These are phyloP conservation scores for Oxystoma pomonae DNA, from an alignment of 2,888 invertebrate genomes.

Conservation along the genomic window DNA sequence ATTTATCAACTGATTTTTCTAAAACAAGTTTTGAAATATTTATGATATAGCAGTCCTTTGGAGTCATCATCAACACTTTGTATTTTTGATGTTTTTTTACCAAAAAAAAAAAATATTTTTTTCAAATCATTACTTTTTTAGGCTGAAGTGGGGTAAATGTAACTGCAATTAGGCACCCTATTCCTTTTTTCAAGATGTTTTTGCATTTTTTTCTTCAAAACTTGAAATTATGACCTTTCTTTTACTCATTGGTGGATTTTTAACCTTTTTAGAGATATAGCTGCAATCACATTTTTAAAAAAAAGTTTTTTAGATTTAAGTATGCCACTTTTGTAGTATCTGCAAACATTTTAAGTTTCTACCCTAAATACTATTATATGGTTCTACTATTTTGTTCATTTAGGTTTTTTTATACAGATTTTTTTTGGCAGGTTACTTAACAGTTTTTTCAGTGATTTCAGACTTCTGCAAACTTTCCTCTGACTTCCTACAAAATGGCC, in stretches of 20 bases:
- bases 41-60: too few relatives aligned
- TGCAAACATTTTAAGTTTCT: neutral
- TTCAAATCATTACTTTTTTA: too few relatives aligned
- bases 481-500: slow-evolving; percentile 64
- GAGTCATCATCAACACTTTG: too few relatives aligned
- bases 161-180: neutral
- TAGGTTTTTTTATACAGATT: neutral
- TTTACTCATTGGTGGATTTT: neutral
- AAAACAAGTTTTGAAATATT: too few relatives aligned
- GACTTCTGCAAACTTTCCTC: slow-evolving; percentile 67
- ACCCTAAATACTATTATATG: neutral
- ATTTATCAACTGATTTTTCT: too few relatives aligned
- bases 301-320: neutral
- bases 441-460: slow-evolving; percentile 58
- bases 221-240: neutral
- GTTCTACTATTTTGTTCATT: neutral
- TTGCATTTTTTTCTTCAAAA: neutral
- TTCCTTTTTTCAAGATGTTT: neutral
- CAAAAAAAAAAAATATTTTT: too few relatives aligned
- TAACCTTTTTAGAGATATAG: neutral
- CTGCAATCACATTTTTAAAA: neutral
- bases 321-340: neutral
- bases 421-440: too few relatives aligned
- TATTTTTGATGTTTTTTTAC: too few relatives aligned
- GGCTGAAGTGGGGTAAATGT: neutral